Evolutionary conservation across 2,888 invertebrate genomes (phyloP), one percentile per base, ranked within the genome.

Genomic region (Leptinotarsa tumamoca): DNA sequence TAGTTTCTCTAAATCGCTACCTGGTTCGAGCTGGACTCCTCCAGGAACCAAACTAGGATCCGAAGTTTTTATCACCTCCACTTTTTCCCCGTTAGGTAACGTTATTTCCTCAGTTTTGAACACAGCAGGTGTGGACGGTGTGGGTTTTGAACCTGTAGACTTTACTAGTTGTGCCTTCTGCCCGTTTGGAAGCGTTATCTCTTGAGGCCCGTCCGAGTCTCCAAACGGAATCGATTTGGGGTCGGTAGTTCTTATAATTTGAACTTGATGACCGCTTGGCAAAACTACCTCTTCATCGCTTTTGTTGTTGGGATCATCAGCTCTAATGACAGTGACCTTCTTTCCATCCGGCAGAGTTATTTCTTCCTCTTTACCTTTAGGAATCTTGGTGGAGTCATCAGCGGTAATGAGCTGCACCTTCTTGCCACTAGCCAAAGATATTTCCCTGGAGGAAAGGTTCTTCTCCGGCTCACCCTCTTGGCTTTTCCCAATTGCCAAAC

Each of bases 401-500:
- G 85, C 80, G 76, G 83, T 79, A 74, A 94, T 92, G 0, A 93
- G 91, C 88, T 95, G 94, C 18, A 94, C 92, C 82, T 92, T 93
- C 86, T 95, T 94, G 0, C 95, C 95, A 82, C 94, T 94, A 0
- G 92, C 91, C 67, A 95, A 85, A 10, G 94, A 91, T 69, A 95
- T 91, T 85, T 95, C 95, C 78, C 94, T 91, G 0, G 94, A 93
- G 1, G 94, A 91, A 74, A 93, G 92, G 79, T 94, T 94, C 84
- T 92, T 94, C 69, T 91, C 91, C 51, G 89, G 90, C 58, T 93
- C 93, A 82, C 92, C 91, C n/a, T 89, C 89, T 0, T 92, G 91
- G 0, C 92, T 91, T 43, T 92, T 91, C 84, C 94, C 94, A 21
- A 95, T 89, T 0, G 95, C 95, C 33, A 94, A 90, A 84, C 94